These are phyloP conservation scores for Carassius gibelio DNA, from an alignment of 2,113 vertebrate genomes.

Conservation along the genomic window DNA sequence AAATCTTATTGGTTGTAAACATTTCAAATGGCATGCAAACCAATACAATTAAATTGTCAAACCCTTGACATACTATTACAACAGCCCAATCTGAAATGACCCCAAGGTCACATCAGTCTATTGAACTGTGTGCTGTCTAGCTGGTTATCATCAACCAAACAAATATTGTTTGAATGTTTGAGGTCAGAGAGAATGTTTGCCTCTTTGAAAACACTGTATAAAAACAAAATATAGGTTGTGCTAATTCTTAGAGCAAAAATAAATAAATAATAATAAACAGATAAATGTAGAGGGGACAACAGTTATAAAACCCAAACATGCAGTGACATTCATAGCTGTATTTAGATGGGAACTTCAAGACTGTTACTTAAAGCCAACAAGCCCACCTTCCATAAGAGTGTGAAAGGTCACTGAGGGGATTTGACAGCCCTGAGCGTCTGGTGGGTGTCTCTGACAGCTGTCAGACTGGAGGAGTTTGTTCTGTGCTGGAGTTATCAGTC, in stretches of 20 bases:
- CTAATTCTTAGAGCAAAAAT: too few species aligned
- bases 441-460: conserved; percentile 41
- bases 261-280: too few species aligned
- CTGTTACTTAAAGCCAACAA: conserved; percentile 1
- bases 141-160: conserved; percentile 33
- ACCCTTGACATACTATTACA: conserved; percentile 17
- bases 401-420: conserved; percentile 45
- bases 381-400: conserved; percentile 41
- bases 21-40: neutral
- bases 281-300: neutral
- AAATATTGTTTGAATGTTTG: conserved; percentile 41
- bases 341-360: neutral
- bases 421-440: conserved; percentile 9
- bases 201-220: too few species aligned
- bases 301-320: neutral
- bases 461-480: conserved; percentile 20
- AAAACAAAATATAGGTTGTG: too few species aligned
- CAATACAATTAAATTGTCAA: conserved; percentile 32
- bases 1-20: neutral
- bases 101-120: conserved; percentile 40
- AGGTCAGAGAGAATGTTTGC: conserved; percentile 29
- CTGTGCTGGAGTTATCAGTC: conserved; percentile 38
- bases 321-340: neutral
- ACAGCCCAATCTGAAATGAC: conserved; percentile 42
- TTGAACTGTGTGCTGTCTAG: conserved; percentile 36